A percentile compares a stretch with the other conserved stretches of the same genome.
Evolutionary conservation across 2,888 invertebrate species (phyloP).

Genomic region (Drosophila cracens): DNA sequence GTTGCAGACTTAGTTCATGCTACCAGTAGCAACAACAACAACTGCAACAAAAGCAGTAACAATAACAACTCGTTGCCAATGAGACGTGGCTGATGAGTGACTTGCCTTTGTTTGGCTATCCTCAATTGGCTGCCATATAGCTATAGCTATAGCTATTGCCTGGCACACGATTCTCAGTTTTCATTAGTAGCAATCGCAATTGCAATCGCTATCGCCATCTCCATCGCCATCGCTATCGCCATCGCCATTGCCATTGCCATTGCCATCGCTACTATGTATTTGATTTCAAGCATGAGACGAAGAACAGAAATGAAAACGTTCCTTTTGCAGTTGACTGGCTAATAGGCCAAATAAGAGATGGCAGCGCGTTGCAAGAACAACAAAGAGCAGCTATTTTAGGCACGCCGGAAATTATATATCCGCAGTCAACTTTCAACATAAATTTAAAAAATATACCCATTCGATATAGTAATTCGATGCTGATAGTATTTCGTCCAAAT

Average conservation of each 20-base stretch:
- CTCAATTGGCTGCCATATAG: conserved; percentile 44
- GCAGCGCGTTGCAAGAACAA: not conserved
- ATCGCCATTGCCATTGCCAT: conserved; percentile 23
- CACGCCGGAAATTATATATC: not conserved
- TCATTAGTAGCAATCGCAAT: conserved; percentile 62
- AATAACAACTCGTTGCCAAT: conserved; percentile 67
- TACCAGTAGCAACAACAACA: conserved; percentile 23
- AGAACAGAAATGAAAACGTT: conserved; percentile 7
- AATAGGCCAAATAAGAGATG: conserved; percentile 33
- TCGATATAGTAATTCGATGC: not conserved
- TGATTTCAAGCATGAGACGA: conserved; percentile 44
- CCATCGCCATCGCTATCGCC: conserved; percentile 33
- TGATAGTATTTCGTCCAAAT: no score
- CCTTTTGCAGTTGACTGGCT: conserved; percentile 23
- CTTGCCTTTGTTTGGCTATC: conserved; percentile 55
- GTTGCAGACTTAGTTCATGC: not conserved
- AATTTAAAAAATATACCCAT: not conserved
- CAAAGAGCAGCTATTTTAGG: not conserved
- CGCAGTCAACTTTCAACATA: not conserved
- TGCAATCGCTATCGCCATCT: conserved; percentile 12
- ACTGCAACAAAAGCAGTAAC: conserved; percentile 6
- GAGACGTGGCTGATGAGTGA: conserved; percentile 74
- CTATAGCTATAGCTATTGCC: conserved; percentile 29
- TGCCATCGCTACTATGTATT: conserved; percentile 14
- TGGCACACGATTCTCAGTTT: conserved; percentile 55